Evolutionary conservation across 1,140 invertebrate genomes (phyloP), one percentile per base, ranked within the genome.

Genomic region (Calephelis nemesis): DNA sequence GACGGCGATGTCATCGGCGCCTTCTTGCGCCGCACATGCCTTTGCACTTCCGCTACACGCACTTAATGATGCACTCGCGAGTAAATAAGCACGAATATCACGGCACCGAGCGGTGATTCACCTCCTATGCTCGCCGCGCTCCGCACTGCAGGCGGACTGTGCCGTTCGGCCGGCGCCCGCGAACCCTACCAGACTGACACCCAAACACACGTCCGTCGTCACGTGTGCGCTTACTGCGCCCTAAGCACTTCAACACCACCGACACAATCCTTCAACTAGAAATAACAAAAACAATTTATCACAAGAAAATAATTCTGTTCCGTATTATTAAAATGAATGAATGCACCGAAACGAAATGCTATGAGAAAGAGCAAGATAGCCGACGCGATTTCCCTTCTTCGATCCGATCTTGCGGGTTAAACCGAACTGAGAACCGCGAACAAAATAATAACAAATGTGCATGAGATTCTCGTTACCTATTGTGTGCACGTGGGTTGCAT

Each of bases 401-500:
- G 81, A 84, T 84, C 80, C 85, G 82, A 88, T 83, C 79, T 76
- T 74, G 75, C 79, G 81, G 75, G 79, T 78, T 74, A 84, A 90
- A 92, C 92, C 90, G 92, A 92, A 92, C 88, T 92, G 85, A 81
- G 84, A 88, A 85, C 92, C 89, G 88, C 86, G 87, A 91, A 90
- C 93, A 93, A 93, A 93, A 93, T 93, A 93, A 93, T 92, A 93
- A 93, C 93, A 93, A 93, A 93, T 93, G 92, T 92, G 92, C 92
- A 92, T 92, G 92, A 86, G 88, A 91, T 89, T 80, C 87, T 92
- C 85, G 15, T 19, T 19, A 19, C 87, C 80, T 88, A 88, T 81
- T 87, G 83, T 79, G 82, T 88, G 85, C 90, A 92, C 88, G 90
- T 92, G 88, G 88, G 87, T 88, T 88, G 86, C 82, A 83, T 83